A percentile compares a stretch with the other conserved stretches of the same genome.
Evolutionary conservation across 30 jellyfish, hydroid and myxozoan genomes (phyloP).

Genomic region (Chironex yamaguchii): DNA sequence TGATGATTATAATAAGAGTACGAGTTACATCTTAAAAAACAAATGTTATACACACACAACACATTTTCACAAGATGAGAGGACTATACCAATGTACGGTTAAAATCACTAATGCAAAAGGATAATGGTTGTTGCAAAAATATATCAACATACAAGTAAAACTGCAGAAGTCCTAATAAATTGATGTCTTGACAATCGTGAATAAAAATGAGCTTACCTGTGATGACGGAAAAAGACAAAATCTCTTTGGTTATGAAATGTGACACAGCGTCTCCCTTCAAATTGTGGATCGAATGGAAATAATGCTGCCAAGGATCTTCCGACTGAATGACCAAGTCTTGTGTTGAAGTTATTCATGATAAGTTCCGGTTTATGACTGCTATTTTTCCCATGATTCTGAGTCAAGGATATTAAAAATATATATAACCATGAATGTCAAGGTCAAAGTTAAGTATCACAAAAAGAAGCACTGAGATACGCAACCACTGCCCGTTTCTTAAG

Average conservation of each 20-base stretch:
- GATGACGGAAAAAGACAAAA: slow-evolving; percentile 92
- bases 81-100: no score
- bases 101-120: no score
- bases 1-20: no score
- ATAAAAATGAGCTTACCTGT: slow-evolving; percentile 80
- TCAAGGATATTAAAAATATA: not conserved
- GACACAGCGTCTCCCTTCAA: slow-evolving; percentile 84
- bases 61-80: no score
- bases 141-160: no score
- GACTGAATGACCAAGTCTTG: slow-evolving; percentile 90
- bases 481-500: not conserved
- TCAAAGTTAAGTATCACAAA: not conserved
- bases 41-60: no score
- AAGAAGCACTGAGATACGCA: not conserved
- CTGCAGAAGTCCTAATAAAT: no score
- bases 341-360: slow-evolving; percentile 84
- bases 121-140: no score
- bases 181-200: no score
- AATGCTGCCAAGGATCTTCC: slow-evolving; percentile 89
- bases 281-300: slow-evolving; percentile 91
- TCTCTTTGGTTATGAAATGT: slow-evolving; percentile 95
- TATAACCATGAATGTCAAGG: not conserved
- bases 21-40: no score
- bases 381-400: slow-evolving; percentile 80
- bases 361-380: slow-evolving; percentile 87